Evolutionary conservation across 2,888 invertebrate species (phyloP).

Genomic region (Habrosyne pyritoides): DNA sequence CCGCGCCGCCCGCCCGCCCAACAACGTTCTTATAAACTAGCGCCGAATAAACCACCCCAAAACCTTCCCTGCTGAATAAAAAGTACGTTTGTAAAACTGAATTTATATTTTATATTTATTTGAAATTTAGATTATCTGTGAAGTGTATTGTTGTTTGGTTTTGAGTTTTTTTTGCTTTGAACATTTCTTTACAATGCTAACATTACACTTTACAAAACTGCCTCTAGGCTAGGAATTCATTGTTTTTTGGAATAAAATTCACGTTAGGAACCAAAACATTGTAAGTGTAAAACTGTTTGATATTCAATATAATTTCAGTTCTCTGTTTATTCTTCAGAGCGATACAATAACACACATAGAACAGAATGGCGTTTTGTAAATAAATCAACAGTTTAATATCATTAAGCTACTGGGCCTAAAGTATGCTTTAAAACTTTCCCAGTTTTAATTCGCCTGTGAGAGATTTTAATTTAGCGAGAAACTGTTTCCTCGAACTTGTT

Average conservation of each 20-base stretch:
- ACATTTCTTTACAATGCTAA: background rate
- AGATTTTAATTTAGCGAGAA: slow-evolving; percentile 73
- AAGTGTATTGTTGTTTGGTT: background rate
- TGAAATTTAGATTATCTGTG: slow-evolving; percentile 1
- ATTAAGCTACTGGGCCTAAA: slow-evolving; percentile 70
- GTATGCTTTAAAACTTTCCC: slow-evolving; percentile 67
- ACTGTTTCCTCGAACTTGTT: slow-evolving; percentile 68
- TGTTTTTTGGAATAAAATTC: background rate
- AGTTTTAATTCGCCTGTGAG: slow-evolving; percentile 70
- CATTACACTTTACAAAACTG: background rate
- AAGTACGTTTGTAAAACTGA: slow-evolving; percentile 36
- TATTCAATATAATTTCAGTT: background rate
- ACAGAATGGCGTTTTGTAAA: slow-evolving; percentile 50
- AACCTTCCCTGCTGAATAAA: slow-evolving; percentile 32
- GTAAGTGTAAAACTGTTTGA: background rate
- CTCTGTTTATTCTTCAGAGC: background rate
- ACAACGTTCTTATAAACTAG: slow-evolving; percentile 66
- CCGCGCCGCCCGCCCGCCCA: slow-evolving; percentile 30
- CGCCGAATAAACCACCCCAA: slow-evolving; percentile 36
- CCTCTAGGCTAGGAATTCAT: background rate
- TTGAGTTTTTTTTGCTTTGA: background rate
- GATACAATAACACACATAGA: background rate
- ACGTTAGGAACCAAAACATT: background rate
- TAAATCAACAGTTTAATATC: slow-evolving; percentile 77
- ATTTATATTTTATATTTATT: slow-evolving; percentile 9